Evolutionary conservation across 2,797 vertebrate genomes (phyloP).

Genomic region (Discoglossus pictus): DNA sequence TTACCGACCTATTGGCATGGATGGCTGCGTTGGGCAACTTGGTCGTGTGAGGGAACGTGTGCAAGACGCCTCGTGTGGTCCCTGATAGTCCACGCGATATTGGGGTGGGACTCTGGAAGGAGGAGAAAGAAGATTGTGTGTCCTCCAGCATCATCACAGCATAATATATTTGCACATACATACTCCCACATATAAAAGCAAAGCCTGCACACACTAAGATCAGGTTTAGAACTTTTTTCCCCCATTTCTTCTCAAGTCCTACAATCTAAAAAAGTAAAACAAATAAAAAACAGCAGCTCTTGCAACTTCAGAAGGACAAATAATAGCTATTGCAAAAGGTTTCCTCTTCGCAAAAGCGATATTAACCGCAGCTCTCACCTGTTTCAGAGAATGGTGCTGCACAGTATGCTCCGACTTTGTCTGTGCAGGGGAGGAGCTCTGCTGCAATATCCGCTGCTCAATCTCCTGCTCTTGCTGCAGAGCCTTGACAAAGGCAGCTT

Average conservation of each 20-base stretch:
- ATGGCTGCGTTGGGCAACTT: constrained; percentile 87
- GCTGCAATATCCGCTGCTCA: constrained; percentile 93
- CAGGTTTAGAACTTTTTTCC: no score
- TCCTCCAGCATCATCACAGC: no score
- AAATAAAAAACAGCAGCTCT: no score
- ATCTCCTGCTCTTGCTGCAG: constrained; percentile 98
- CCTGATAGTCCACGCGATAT: constrained; percentile 81
- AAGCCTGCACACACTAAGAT: no score
- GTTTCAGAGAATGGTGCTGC: constrained; percentile 87
- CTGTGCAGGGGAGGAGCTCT: constrained; percentile 66
- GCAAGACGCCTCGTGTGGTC: constrained; percentile 77
- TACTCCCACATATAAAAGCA: no score
- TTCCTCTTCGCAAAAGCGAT: neutral
- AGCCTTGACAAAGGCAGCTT: constrained; percentile 95
- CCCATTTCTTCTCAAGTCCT: no score
- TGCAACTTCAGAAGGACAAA: no score
- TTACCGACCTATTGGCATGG: constrained; percentile 82
- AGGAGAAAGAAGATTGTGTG: neutral
- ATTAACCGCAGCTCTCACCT: constrained; percentile 65
- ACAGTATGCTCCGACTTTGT: constrained; percentile 73
- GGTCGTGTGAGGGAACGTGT: constrained; percentile 83
- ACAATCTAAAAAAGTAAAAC: no score
- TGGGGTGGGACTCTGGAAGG: constrained; percentile 78
- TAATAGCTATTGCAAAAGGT: neutral
- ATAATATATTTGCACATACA: no score